These are phyloP conservation scores for Sisor rabdophorus DNA, from an alignment of 2,113 vertebrate genomes.

Conservation along the genomic window DNA sequence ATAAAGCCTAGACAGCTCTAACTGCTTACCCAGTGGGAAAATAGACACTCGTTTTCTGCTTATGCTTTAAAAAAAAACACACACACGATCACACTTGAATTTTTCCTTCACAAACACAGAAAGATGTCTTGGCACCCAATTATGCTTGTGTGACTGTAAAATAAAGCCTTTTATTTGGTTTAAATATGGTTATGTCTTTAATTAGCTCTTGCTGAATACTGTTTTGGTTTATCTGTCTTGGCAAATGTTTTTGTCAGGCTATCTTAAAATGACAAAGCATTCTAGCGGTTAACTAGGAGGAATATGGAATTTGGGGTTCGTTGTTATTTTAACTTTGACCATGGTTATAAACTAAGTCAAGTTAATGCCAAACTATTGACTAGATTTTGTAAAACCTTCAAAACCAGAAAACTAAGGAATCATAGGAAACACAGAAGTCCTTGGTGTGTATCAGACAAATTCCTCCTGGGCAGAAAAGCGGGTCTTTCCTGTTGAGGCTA, in stretches of 20 bases:
- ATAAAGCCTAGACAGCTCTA: constrained; percentile 43
- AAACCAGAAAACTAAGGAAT: constrained; percentile 11
- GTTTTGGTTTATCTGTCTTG: constrained; percentile 37
- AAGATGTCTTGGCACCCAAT: constrained; percentile 34
- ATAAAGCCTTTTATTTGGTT: constrained; percentile 46
- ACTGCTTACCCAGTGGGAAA: constrained; percentile 52
- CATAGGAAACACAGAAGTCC: constrained; percentile 51
- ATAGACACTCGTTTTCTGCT: constrained; percentile 43
- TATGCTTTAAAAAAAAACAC: constrained; percentile 45
- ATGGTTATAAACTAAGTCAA: constrained; percentile 23
- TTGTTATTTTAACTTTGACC: constrained; percentile 13
- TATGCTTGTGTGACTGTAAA: constrained; percentile 37
- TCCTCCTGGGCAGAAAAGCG: constrained; percentile 57
- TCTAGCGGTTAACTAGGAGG: constrained; percentile 29
- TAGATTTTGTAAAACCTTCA: constrained; percentile 37
- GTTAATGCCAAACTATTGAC: constrained; percentile 27
- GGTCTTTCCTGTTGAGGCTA: constrained; percentile 74
- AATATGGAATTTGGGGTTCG: constrained; percentile 36
- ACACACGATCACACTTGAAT: constrained; percentile 47
- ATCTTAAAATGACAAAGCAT: constrained; percentile 1
- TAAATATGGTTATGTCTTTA: constrained; percentile 38
- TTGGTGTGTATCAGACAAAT: constrained; percentile 51
- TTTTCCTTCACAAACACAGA: constrained; percentile 39
- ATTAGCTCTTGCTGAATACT: constrained; percentile 27
- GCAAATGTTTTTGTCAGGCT: neutral